phyloP scores from a whole-genome alignment of 2,888 invertebrate species.

The Drosophila pegasa region DNA sequence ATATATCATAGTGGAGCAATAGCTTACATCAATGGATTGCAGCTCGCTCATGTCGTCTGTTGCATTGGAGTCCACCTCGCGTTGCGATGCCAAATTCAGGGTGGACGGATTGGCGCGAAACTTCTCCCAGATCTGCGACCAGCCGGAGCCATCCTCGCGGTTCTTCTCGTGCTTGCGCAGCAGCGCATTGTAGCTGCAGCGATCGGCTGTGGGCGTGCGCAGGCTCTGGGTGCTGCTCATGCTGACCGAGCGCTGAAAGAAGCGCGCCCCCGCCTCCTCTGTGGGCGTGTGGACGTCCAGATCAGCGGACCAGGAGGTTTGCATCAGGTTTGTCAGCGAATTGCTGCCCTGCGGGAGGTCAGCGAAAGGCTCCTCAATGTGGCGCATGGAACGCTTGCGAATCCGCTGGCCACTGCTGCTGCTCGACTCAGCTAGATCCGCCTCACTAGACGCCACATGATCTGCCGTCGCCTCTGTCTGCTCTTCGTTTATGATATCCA shows the following conservation, averaged over 20 bases:
- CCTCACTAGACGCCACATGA: constrained; percentile 11
- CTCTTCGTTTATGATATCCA: constrained; percentile 84
- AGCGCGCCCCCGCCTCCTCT: constrained; percentile 47
- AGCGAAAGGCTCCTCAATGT: constrained; percentile 40
- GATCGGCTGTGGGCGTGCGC: constrained; percentile 77
- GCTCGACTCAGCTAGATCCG: constrained; percentile 1
- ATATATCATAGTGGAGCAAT: background rate
- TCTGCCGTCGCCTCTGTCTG: constrained; percentile 66
- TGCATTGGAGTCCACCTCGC: constrained; percentile 38
- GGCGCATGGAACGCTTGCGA: constrained; percentile 49
- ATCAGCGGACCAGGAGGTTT: constrained; percentile 83
- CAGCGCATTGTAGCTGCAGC: constrained; percentile 83
- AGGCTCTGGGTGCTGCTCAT: constrained; percentile 78
- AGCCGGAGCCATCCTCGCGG: constrained; percentile 79
- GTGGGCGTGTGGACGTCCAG: constrained; percentile 52
- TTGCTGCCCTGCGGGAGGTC: constrained; percentile 71
- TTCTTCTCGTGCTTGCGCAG: constrained; percentile 82
- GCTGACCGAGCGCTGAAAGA: constrained; percentile 82
- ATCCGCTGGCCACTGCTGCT: constrained; percentile 11
- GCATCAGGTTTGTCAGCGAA: constrained; percentile 82
- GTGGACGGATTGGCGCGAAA: constrained; percentile 66
- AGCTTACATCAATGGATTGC: constrained; percentile 58
- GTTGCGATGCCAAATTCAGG: constrained; percentile 28
- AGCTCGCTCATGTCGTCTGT: constrained; percentile 60
- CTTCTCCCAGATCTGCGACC: constrained; percentile 87